Evolutionary conservation across 2,797 vertebrate species (phyloP).

Genomic region (Syndactyla subalaris): DNA sequence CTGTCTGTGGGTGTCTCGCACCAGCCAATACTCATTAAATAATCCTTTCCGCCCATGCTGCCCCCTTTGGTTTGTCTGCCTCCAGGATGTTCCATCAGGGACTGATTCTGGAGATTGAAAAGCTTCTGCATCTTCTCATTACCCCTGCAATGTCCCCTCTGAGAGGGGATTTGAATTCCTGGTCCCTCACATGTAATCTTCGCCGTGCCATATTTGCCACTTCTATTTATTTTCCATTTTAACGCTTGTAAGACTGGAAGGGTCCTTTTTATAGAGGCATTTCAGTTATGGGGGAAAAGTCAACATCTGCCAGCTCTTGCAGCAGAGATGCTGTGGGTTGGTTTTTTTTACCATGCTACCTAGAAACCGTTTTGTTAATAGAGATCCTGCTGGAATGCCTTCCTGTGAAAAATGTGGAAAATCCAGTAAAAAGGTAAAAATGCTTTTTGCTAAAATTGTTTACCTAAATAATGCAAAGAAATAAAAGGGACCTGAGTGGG

Average conservation of each 20-base stretch:
- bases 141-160: constrained; percentile 23
- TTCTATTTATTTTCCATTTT: constrained; percentile 51
- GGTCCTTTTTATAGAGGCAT: constrained; percentile 9
- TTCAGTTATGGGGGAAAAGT: constrained; percentile 2
- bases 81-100: background rate
- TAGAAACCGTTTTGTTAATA: constrained; percentile 31
- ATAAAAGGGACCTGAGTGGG: too few relatives aligned
- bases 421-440: background rate
- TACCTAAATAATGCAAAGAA: background rate
- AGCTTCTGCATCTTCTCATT: constrained; percentile 58
- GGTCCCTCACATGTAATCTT: constrained; percentile 13
- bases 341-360: background rate
- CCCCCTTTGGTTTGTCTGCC: background rate
- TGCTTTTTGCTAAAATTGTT: background rate
- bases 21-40: constrained; percentile 58
- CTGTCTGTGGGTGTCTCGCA: background rate
- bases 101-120: constrained; percentile 57
- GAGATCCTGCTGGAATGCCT: background rate
- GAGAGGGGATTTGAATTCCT: constrained; percentile 45
- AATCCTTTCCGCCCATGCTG: constrained; percentile 24
- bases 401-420: background rate
- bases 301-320: constrained; percentile 46
- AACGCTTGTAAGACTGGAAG: background rate
- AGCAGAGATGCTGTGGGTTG: background rate
- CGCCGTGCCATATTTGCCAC: background rate